Conservation (phyloP, 2,113 vertebrate species). For the Anoura caudifer region DNA sequence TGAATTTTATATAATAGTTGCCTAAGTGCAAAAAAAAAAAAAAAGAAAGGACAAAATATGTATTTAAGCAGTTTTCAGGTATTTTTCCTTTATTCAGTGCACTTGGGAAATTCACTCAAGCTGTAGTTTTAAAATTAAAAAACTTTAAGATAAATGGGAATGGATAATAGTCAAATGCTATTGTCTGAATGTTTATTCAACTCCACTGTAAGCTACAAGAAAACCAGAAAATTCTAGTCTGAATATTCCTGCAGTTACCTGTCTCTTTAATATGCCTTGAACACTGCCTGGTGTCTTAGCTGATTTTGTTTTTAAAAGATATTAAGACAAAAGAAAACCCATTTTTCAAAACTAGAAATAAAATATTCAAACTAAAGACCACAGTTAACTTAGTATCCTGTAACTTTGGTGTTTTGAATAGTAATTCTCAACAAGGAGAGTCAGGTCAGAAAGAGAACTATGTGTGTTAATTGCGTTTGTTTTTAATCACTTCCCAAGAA, state of each 20-base stretch:
- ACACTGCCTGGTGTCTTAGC: slow-evolving; percentile 46
- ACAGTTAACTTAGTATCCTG: slow-evolving; percentile 3
- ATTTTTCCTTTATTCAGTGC: slow-evolving; percentile 12
- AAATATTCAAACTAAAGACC: slow-evolving; percentile 30
- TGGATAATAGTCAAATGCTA: slow-evolving; percentile 7
- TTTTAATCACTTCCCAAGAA: slow-evolving; percentile 25
- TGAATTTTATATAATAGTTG: slow-evolving; percentile 44
- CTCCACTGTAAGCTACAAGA: neutral
- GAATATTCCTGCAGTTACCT: slow-evolving; percentile 56
- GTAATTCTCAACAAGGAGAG: neutral
- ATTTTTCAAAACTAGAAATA: slow-evolving; percentile 40
- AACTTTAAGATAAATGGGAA: neutral
- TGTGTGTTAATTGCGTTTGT: slow-evolving; percentile 19
- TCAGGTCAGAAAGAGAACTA: neutral
- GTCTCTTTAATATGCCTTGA: slow-evolving; percentile 58
- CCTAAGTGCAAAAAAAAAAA: neutral
- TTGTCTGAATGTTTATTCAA: neutral
- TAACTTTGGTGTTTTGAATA: slow-evolving; percentile 19
- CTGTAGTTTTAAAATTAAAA: neutral
- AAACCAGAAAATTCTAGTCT: slow-evolving; percentile 36
- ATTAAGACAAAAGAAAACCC: slow-evolving; percentile 10
- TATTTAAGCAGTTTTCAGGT: slow-evolving; percentile 22
- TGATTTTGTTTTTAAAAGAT: neutral
- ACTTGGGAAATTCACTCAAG: neutral
- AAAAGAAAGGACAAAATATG: neutral